These are phyloP conservation scores for Dasyurus viverrinus DNA, from an alignment of 2,113 vertebrate species.

Conservation along the genomic window DNA sequence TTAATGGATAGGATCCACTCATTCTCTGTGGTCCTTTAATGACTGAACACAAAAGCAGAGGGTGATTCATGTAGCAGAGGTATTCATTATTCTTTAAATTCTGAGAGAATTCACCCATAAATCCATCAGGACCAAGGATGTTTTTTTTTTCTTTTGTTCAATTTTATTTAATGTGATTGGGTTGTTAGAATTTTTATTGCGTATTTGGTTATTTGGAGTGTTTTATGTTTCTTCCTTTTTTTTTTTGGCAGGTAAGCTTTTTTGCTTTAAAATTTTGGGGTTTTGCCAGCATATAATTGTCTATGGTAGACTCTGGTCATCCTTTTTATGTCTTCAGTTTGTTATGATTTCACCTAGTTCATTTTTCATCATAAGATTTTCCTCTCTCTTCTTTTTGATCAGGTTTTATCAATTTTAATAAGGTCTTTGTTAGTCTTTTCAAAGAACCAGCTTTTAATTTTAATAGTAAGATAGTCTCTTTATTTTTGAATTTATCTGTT, in stretches of 20 bases:
- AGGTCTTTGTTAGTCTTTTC: too few relatives aligned
- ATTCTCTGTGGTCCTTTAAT: not conserved
- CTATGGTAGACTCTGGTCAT: too few relatives aligned
- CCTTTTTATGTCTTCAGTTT: too few relatives aligned
- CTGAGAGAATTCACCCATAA: not conserved
- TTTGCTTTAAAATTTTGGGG: not conserved
- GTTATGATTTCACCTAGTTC: too few relatives aligned
- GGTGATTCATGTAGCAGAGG: not conserved
- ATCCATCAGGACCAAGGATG: not conserved
- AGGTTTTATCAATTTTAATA: too few relatives aligned
- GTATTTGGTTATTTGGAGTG: not conserved
- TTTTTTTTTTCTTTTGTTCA: not conserved
- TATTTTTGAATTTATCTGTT: too few relatives aligned
- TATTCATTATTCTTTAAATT: not conserved
- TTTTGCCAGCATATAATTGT: too few relatives aligned
- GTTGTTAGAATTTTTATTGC: not conserved
- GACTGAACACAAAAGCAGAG: not conserved
- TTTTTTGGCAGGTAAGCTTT: not conserved
- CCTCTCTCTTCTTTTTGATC: too few relatives aligned
- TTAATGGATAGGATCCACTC: not conserved
- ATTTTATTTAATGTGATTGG: not conserved
- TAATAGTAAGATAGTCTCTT: too few relatives aligned
- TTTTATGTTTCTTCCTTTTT: not conserved
- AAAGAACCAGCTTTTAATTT: too few relatives aligned
- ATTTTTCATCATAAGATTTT: too few relatives aligned